Evolutionary conservation across 2,888 invertebrate genomes (phyloP), one percentile per base, ranked within the genome.

Genomic region (Caenorhabditis imperialis): DNA sequence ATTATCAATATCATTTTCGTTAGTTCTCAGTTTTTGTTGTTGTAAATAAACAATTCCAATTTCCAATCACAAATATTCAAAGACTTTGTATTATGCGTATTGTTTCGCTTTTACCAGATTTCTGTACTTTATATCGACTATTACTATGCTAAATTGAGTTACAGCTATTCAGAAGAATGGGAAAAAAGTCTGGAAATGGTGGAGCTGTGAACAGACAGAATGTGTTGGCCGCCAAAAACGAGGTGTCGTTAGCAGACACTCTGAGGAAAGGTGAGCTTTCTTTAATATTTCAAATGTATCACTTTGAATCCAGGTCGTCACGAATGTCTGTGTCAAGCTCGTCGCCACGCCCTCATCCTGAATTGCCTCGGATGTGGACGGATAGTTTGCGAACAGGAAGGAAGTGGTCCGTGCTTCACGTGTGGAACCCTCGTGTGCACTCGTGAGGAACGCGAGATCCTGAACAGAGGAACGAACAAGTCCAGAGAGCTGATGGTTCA

Each of bases 341-440:
- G 92, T 3, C 93, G 93, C 85, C 99, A 99, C 88, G 91, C 92
- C 60, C 90, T 99, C 48, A 91, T 99, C 65, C 95, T 94, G 88
- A 99, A 99, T 89, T 99, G 99, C 86, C 88, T 93, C 12, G 92
- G 92, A 73, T 99, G 99, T 89, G 99, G 99, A 0, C 92, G 96
- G 63, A 93, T 99, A 74, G 93, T 98, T 5, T 99, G 98, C 89
- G 92, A 92, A 61, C 80, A 80, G 89, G 99, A 99, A 90, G 97
- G 98, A 1, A 93, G 96, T 8, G 99, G 99, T 0, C 95, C 96
- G 0, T 99, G 99, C 88, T 91, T 96, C 45, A 95, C 93, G 88
- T 99, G 99, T 90, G 93, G 93, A 0, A 92, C 92, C 84, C 90
- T 94, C 88, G 97, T 98, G 89, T 86, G 88, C 74, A 82, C 85